Conservation (phyloP, 2,113 vertebrate species). For the Trichomycterus rosablanca region DNA sequence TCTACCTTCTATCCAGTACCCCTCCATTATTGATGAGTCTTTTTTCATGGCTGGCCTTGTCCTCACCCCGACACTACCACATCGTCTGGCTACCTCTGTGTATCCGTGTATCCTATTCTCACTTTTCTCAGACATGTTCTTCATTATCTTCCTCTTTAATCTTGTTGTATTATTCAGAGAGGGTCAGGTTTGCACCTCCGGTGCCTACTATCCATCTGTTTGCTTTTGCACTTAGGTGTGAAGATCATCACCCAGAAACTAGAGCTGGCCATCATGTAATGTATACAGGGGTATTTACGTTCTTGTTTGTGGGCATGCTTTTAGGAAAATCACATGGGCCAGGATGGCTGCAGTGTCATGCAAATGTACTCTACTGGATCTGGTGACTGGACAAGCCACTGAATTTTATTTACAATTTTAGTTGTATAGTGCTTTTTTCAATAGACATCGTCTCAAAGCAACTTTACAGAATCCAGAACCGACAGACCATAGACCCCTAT, state of each 20-base stretch:
- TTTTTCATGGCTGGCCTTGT: background rate
- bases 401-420: no score
- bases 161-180: slow-evolving; percentile 22
- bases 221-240: slow-evolving; percentile 12
- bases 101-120: background rate
- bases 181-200: background rate
- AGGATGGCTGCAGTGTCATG: no score
- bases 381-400: no score
- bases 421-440: no score
- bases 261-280: slow-evolving; percentile 4
- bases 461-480: no score
- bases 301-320: background rate
- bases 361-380: no score
- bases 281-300: background rate
- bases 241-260: slow-evolving; percentile 16
- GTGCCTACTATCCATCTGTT: slow-evolving; percentile 20
- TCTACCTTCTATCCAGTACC: slow-evolving; percentile 10
- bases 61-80: slow-evolving; percentile 9
- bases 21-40: slow-evolving; percentile 23
- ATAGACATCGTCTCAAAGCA: no score
- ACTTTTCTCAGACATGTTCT: background rate
- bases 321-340: no score
- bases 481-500: no score
- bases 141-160: slow-evolving; percentile 7
- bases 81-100: background rate